Evolutionary conservation across 2,888 invertebrate genomes (phyloP), one percentile per base, ranked within the genome.

Genomic region (Hirtodrosophila confusa): DNA sequence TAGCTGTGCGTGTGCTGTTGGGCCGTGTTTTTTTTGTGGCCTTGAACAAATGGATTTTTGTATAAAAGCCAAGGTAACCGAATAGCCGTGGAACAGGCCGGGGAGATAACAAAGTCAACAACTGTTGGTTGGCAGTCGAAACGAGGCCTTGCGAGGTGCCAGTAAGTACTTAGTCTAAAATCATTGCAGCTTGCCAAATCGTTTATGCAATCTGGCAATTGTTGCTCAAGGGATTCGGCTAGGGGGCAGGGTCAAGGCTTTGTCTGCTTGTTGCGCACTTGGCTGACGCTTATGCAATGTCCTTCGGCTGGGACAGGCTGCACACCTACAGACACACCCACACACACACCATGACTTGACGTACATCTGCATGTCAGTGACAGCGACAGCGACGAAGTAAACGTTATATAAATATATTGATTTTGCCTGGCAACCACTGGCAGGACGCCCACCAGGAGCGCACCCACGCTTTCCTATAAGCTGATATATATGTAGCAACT

Each of bases 321-420:
- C 70, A 61, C 62, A 75, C 50, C 45, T 24, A 58, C 39, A 33
- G 35, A 51, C 53, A 51, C 10, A 33, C 55, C 45, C 54, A 35
- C 39, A 35, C 39, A 57, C 50, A 39, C 54, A 33, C 17, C 17
- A 17, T 35, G 43, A 66, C 51, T 71, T 69, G 73, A 74, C 65
- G 75, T 60, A 77, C 77, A 88, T 76, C 77, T 79, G 75, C 70
- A 82, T 73, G 85, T 69, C 70, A 78, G 48, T 61, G 65, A 61
- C 66, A 67, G 70, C 70, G 65, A 61, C 66, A 67, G 70, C 70
- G 68, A 33, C 58, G 56, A 64, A 60, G 71, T 53, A 36, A 47
- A 60, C 63, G 82, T 83, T 83, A 84, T 74, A 80, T 84, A 85
- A 84, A 66, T 74, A 67, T 86, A 86, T 85, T 84, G 86, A 86